These are phyloP conservation scores for Drosophila conformis DNA, from an alignment of 2,888 invertebrate genomes.

Conservation along the genomic window DNA sequence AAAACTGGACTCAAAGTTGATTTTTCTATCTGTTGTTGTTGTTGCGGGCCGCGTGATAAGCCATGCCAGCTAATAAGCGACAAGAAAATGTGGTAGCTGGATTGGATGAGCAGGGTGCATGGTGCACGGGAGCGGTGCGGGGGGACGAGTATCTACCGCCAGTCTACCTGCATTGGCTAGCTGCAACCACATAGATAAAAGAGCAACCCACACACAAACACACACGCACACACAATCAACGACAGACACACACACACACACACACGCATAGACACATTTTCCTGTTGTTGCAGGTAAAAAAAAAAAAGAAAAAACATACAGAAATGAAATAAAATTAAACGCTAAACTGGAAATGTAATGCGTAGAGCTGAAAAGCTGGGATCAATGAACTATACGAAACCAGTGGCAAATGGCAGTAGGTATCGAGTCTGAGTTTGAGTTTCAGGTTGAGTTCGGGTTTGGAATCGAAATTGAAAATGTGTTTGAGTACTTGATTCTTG, in stretches of 20 bases:
- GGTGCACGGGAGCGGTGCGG: conserved; percentile 7
- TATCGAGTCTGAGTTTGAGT: conserved; percentile 29
- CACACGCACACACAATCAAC: conserved; percentile 11
- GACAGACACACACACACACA: neutral
- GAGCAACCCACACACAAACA: conserved; percentile 41
- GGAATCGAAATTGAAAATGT: neutral
- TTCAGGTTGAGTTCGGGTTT: neutral
- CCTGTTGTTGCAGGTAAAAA: conserved; percentile 72
- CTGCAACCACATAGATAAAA: conserved; percentile 66
- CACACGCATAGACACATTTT: conserved; percentile 59
- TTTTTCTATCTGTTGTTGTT: neutral
- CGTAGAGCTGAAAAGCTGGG: conserved; percentile 71
- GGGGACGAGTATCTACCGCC: neutral
- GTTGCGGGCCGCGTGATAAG: conserved; percentile 55
- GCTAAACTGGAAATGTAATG: conserved; percentile 77
- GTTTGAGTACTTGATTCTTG: conserved; percentile 35
- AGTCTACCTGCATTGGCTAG: conserved; percentile 47
- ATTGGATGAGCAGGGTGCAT: conserved; percentile 18
- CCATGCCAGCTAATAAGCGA: conserved; percentile 71
- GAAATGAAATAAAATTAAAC: conserved; percentile 68
- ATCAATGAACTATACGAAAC: conserved; percentile 69
- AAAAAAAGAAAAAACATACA: conserved; percentile 28
- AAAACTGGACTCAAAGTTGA: conserved; percentile 39
- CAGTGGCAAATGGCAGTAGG: conserved; percentile 54
- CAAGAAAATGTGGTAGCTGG: conserved; percentile 64